These are phyloP conservation scores for Melanotaenia nigrans DNA, from an alignment of 2,797 vertebrate species.

Conservation along the genomic window DNA sequence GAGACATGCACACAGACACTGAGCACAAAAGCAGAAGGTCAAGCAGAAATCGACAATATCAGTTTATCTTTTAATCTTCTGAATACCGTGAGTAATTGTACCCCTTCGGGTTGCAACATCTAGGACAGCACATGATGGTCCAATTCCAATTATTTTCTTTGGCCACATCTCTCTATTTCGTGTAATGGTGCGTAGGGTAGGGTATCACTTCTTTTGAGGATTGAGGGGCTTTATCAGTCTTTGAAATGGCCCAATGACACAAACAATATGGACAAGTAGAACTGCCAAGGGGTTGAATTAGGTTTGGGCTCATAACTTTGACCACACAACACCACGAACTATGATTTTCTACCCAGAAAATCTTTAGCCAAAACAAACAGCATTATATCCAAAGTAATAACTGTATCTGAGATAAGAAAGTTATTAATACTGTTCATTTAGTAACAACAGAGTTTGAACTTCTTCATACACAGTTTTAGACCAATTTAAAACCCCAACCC, in stretches of 20 bases:
- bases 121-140: background rate
- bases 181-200: too few species aligned
- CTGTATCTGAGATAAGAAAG: background rate
- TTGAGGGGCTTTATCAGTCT: background rate
- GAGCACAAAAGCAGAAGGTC: conserved; percentile 31
- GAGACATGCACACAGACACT: conserved; percentile 15
- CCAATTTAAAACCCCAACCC: background rate
- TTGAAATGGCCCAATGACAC: background rate
- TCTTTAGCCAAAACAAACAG: too few species aligned
- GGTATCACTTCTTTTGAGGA: background rate
- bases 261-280: background rate
- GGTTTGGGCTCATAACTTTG: too few species aligned
- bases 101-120: conserved; percentile 1
- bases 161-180: background rate
- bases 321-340: too few species aligned
- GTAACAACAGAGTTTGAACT: background rate
- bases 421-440: too few species aligned
- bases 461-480: background rate
- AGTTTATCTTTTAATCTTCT: background rate
- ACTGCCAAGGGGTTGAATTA: too few species aligned
- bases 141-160: background rate
- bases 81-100: conserved; percentile 7
- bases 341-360: too few species aligned
- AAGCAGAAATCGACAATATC: conserved; percentile 7
- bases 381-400: background rate